Base-by-base conservation (phyloP, 2,797 vertebrate genomes). In the Neoniphon sammara region DNA sequence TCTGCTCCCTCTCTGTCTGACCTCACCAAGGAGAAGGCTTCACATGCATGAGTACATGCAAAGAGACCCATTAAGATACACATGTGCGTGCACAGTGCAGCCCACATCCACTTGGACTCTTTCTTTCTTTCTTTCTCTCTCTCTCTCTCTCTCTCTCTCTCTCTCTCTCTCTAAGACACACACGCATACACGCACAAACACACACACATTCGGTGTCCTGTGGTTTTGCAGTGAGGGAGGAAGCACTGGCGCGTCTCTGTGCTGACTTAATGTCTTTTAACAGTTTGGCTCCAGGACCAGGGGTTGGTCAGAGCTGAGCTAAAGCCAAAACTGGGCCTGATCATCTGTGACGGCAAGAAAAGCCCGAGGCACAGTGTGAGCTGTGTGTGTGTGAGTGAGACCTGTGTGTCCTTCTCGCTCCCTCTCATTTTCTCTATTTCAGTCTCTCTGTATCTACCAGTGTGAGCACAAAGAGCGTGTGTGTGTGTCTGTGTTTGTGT, bases 231-330 rank as follows among this genome's bases (percentile, higher is more conserved):
- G 81, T 72, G 87, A 86, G 64, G 60, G 90, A 87, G 87, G 90
- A 90, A 84, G 89, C 90, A 92, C 87, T 81, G 90, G 85, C 30
- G 87, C 80, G 88, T 91, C 90, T 88, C 90, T 86, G 60, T 90
- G 89, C 92, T 93, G 92, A 93, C 89, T 93, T 93, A 93, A 93
- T 92, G 91, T 92, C 89, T 91, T 93, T 90, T 92, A 93, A 91
- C 92, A 93, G 91, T 93, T 92, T 93, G 90, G 90, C 91, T 92
- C 81, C 88, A 85, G 91, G 90, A 89, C 87, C 87, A 77, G 71
- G 83, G 81, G 86, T 82, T 86, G 90, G 90, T 78, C 92, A 87
- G 90, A 90, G 89, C 88, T 90, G 87, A 87, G 86, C 84, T 83
- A 66, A 77, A 90, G 90, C 90, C 91, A 91, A 86, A 92, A 91